These are phyloP conservation scores for Odocoileus hemionus DNA, from an alignment of 2,113 vertebrate genomes.

Conservation along the genomic window DNA sequence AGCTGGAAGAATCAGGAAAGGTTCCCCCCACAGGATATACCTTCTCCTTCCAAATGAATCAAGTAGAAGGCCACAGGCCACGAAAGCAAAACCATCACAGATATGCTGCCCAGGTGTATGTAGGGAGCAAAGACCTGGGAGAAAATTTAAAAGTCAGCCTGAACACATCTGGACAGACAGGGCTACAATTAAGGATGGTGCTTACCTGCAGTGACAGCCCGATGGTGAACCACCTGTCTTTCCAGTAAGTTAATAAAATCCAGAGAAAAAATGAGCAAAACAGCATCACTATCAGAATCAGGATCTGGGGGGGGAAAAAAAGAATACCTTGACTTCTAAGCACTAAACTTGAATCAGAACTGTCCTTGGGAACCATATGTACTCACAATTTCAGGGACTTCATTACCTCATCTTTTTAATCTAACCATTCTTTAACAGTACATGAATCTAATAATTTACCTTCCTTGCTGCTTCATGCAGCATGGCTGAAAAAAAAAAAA, in stretches of 20 bases:
- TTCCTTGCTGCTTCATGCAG: not conserved
- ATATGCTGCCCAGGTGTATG: slow-evolving; percentile 48
- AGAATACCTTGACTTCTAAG: not conserved
- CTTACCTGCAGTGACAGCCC: slow-evolving; percentile 55
- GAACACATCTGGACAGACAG: not conserved
- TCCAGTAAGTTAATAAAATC: slow-evolving; percentile 29
- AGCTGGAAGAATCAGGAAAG: not conserved
- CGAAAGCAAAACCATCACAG: slow-evolving; percentile 52
- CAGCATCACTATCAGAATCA: not conserved
- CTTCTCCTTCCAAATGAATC: slow-evolving; percentile 51
- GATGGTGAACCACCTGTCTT: slow-evolving; percentile 15
- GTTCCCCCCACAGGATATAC: slow-evolving; percentile 34
- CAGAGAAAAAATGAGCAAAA: not conserved
- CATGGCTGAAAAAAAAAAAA: not conserved
- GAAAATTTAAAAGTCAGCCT: slow-evolving; percentile 50
- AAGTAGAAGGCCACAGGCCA: slow-evolving; percentile 46
- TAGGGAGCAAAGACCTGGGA: slow-evolving; percentile 61
- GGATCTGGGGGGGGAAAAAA: slow-evolving; percentile 47
- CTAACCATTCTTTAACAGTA: not conserved
- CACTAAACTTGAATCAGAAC: not conserved
- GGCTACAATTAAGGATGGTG: not conserved
- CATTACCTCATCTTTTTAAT: not conserved
- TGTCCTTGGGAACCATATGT: not conserved
- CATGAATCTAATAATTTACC: not conserved
- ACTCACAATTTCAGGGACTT: not conserved